Evolutionary conservation across 2,113 vertebrate species (phyloP).

Genomic region (Esox niger): DNA sequence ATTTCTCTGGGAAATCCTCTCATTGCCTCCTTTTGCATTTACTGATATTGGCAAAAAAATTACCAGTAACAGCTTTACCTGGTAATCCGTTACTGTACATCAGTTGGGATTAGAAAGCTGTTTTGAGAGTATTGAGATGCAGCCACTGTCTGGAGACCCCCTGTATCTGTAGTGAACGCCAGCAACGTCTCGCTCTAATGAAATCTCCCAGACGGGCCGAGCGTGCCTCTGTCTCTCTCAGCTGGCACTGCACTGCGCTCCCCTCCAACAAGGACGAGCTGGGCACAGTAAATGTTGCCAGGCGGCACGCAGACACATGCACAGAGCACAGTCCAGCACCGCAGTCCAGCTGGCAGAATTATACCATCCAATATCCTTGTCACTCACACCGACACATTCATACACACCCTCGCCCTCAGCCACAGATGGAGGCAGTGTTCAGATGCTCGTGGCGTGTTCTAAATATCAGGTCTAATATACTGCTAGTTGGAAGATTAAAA

Average conservation of each 20-base stretch:
- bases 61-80: too few relatives aligned
- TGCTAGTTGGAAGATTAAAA: too few relatives aligned
- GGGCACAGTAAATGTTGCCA: conserved; percentile 18
- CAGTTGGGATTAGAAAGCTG: conserved; percentile 40
- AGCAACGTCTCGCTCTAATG: conserved; percentile 56
- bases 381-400: conserved; percentile 48
- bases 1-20: not conserved
- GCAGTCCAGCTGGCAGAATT: conserved; percentile 24
- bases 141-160: conserved; percentile 33
- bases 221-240: conserved; percentile 19
- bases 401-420: conserved; percentile 11
- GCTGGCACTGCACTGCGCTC: conserved; percentile 18
- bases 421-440: too few relatives aligned
- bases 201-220: conserved; percentile 49
- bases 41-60: too few relatives aligned
- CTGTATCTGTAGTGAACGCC: conserved; percentile 44
- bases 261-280: conserved; percentile 42
- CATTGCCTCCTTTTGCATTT: too few relatives aligned
- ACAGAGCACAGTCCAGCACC: not conserved
- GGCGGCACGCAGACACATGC: not conserved
- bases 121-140: conserved; percentile 32
- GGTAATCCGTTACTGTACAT: conserved; percentile 23
- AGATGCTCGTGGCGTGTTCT: too few relatives aligned
- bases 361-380: conserved; percentile 24
- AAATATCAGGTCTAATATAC: too few relatives aligned